A percentile compares a stretch with the other conserved stretches of the same genome.
These are phyloP conservation scores for Natator depressus DNA, from an alignment of 2,113 vertebrate genomes.

Conservation along the genomic window DNA sequence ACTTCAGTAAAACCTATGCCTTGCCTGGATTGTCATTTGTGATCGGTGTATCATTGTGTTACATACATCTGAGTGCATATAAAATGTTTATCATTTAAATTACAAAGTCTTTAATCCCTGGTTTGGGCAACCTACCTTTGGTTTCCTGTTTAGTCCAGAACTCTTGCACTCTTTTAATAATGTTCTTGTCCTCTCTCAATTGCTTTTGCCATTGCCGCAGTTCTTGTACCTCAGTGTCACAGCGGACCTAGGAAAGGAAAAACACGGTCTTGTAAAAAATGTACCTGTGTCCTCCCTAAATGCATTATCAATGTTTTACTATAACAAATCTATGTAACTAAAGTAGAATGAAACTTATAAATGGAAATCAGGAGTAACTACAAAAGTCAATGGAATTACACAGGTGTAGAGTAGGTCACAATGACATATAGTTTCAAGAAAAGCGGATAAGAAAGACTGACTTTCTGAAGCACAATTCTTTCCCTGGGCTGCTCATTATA, in stretches of 20 bases:
- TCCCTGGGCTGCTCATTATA: neutral
- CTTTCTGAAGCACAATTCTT: neutral
- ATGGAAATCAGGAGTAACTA: no score
- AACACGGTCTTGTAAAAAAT: neutral
- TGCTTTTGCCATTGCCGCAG: constrained; percentile 92
- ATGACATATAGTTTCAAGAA: neutral
- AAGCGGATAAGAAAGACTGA: neutral
- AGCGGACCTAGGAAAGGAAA: constrained; percentile 82
- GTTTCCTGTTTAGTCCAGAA: constrained; percentile 90
- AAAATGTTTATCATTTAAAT: neutral
- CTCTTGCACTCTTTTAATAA: constrained; percentile 76
- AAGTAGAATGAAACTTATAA: no score
- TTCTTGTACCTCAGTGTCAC: constrained; percentile 86
- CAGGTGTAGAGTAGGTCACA: no score
- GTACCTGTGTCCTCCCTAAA: neutral
- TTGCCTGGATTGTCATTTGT: neutral
- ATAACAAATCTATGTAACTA: neutral
- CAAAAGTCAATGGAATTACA: no score
- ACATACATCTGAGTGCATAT: neutral
- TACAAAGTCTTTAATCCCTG: neutral
- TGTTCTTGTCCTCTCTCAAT: constrained; percentile 83
- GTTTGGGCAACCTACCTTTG: constrained; percentile 77
- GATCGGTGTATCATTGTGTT: neutral
- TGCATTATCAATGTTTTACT: neutral
- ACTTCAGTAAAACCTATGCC: neutral